These are phyloP conservation scores for Pristionchus maxplancki DNA, from an alignment of 2,888 invertebrate species.

Conservation along the genomic window DNA sequence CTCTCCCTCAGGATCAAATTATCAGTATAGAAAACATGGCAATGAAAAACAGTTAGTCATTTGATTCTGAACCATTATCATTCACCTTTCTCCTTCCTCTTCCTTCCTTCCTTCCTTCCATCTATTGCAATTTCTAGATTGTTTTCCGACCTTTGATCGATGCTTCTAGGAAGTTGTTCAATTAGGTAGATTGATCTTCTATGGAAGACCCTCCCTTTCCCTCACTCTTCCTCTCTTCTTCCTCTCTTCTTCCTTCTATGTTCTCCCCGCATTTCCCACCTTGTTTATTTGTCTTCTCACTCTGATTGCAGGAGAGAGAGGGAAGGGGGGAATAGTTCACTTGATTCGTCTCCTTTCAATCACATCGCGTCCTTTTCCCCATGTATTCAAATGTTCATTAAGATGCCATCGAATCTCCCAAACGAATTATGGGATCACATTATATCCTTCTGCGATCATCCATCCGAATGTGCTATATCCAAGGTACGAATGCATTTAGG, in stretches of 20 bases:
- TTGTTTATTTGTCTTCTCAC: conserved; percentile 38
- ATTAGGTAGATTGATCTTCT: conserved; percentile 3
- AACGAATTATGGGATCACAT: conserved; percentile 36
- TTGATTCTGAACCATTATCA: neutral
- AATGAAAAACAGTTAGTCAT: conserved; percentile 17
- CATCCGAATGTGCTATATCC: neutral
- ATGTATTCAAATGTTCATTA: neutral
- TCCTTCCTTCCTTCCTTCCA: neutral
- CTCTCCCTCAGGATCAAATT: neutral
- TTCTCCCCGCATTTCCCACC: conserved; percentile 12
- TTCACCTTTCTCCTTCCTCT: neutral
- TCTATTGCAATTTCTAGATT: neutral
- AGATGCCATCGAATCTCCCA: conserved; percentile 18
- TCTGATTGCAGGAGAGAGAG: neutral
- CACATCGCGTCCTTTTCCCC: neutral
- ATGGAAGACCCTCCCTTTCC: neutral
- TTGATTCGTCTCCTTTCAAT: conserved; percentile 2
- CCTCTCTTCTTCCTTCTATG: conserved; percentile 12
- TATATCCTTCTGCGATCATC: neutral
- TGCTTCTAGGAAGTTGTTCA: neutral
- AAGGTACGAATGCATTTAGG: neutral
- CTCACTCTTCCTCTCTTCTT: neutral
- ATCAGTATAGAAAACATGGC: neutral
- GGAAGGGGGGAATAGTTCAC: neutral
- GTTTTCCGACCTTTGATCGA: neutral